Base-by-base conservation (phyloP, 53 echinoderm and acorn worm species). In the Antedon mediterranea region DNA sequence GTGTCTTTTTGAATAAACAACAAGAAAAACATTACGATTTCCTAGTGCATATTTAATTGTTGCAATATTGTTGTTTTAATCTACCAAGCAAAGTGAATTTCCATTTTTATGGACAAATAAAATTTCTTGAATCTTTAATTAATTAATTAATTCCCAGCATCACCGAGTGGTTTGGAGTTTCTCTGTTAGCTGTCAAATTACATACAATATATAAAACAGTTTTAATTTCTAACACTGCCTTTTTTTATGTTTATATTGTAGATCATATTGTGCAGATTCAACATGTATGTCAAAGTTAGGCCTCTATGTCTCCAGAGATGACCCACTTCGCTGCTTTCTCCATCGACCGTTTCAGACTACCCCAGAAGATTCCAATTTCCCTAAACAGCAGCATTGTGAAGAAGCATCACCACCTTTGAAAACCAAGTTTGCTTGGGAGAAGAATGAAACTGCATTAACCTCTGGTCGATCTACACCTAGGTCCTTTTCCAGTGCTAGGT, bases 231-330 rank as follows among this genome's bases (percentile, higher is more conserved):
- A 37, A 6, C 37, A 11, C 4, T 4, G 37, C 37, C 11, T 11
- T 37, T 6, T n/a, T 6, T 11, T 37, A 37, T 37, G 37, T 6
- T 37, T 6, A 57, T 57, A 57, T 57, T 23, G 30, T 77, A 92
- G 93, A 33, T 78, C 83, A 34, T 79, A 90, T 71, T 90, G 88
- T 42, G 73, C 84, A 30, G 93, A 93, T 84, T 77, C 90, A 31
- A 88, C 88, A 31, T 93, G 88, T 78, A 75, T 90, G 73, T 84
- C 77, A 34, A 86, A 82, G 31, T 44, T 86, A 26, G 93, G 93
- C n/a, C 80, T 93, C 30, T 86, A 84, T 41, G 90, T 90, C 34
- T 93, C 90, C 0, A 90, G 88, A 27, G 89, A 89, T 30, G 86
- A 88, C 32, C 90, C 85, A 3, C 78, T 81, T 18, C 90, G 84